These are phyloP conservation scores for Cebus imitator DNA, from an alignment of 2,113 vertebrate species.

Conservation along the genomic window DNA sequence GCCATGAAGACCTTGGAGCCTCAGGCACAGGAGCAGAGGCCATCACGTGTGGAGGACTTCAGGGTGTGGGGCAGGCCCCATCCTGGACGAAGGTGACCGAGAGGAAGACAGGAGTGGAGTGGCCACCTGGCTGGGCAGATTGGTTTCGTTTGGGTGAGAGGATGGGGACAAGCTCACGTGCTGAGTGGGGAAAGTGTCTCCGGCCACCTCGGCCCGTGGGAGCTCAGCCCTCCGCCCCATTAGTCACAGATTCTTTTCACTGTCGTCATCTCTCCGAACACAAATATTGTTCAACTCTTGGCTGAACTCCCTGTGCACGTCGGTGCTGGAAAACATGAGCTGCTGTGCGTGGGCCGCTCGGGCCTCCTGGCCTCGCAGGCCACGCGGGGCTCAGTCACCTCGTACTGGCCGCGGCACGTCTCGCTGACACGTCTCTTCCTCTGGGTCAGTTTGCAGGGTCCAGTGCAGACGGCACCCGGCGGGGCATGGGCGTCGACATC, in stretches of 20 bases:
- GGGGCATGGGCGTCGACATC: slow-evolving; percentile 97
- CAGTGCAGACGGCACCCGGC: slow-evolving; percentile 87
- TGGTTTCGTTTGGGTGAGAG: not conserved
- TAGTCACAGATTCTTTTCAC: not conserved
- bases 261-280: not conserved
- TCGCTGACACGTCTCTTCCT: not conserved
- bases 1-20: rapidly evolving
- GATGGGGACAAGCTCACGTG: not conserved
- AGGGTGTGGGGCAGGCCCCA: too few relatives aligned
- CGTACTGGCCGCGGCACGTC: rapidly evolving
- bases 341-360: rapidly evolving
- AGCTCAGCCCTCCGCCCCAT: not conserved
- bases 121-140: not conserved
- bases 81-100: too few relatives aligned
- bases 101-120: too few relatives aligned
- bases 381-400: not conserved
- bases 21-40: too few relatives aligned
- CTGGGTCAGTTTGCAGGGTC: slow-evolving; percentile 92
- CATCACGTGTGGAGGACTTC: too few relatives aligned
- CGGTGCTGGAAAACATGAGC: not conserved
- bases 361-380: not conserved
- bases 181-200: not conserved
- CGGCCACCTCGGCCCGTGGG: not conserved
- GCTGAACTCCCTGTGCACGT: not conserved
- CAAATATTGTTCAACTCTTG: not conserved